Percentiles rank a stretch among this genome's conserved stretches.
Conservation (phyloP, 2,797 vertebrate genomes). For the Pitangus sulphuratus region DNA sequence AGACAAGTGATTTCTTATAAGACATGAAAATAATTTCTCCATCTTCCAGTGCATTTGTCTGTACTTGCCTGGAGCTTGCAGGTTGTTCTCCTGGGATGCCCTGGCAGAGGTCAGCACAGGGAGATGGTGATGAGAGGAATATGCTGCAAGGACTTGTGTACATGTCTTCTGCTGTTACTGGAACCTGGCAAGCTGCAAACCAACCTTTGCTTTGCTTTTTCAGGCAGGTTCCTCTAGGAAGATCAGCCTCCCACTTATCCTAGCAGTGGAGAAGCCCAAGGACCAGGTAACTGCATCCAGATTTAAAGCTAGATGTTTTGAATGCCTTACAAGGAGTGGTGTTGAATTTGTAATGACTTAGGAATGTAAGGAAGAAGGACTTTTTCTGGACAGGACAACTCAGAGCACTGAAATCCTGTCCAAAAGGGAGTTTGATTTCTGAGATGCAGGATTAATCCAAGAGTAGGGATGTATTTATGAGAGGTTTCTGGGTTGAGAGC, state of each 20-base stretch:
- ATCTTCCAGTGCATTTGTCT: neutral
- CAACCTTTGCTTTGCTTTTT: neutral
- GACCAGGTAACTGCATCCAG: neutral
- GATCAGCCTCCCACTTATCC: neutral
- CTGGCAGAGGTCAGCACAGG: neutral
- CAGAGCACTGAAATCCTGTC: neutral
- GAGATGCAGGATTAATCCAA: neutral
- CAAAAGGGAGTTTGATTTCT: neutral
- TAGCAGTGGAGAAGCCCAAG: conserved; percentile 16
- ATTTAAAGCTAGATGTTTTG: conserved; percentile 1
- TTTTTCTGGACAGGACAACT: neutral
- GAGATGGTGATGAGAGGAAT: neutral
- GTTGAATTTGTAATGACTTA: neutral
- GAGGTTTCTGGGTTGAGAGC: neutral
- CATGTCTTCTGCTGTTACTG: neutral
- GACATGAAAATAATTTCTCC: neutral
- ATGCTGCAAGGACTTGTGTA: neutral
- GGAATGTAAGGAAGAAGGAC: neutral
- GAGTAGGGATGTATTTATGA: neutral
- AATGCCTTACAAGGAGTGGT: neutral
- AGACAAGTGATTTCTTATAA: neutral
- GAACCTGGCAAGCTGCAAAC: neutral
- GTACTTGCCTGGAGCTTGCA: neutral
- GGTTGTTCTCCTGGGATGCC: neutral
- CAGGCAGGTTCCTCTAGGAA: conserved; percentile 12